phyloP scores from a whole-genome alignment of 1,140 invertebrate genomes.

The Drosophila lini region DNA sequence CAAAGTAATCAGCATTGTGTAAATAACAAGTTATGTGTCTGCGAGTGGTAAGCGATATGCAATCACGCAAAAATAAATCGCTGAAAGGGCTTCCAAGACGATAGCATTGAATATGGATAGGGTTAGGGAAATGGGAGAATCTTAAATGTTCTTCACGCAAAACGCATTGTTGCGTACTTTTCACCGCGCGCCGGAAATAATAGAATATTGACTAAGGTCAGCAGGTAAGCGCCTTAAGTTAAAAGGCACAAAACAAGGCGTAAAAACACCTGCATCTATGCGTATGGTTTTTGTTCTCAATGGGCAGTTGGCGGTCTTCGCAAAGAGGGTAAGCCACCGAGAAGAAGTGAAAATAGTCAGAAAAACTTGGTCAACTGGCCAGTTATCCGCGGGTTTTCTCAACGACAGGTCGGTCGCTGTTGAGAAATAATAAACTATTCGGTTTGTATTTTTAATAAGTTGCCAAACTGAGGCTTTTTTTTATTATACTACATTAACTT shows the following conservation, averaged over 20 bases:
- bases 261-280: conserved; percentile 27
- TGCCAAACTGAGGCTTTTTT: background rate
- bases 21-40: conserved; percentile 58
- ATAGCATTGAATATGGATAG: background rate
- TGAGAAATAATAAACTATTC: background rate
- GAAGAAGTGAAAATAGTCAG: conserved; percentile 47
- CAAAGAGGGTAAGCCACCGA: conserved; percentile 37
- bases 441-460: background rate
- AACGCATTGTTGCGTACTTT: conserved; percentile 15
- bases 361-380: conserved; percentile 18
- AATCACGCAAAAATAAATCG: conserved; percentile 35
- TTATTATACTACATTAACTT: background rate
- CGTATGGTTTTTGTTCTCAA: conserved; percentile 47
- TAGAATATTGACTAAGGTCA: conserved; percentile 38
- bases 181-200: conserved; percentile 10
- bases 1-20: conserved; percentile 66
- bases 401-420: conserved; percentile 32
- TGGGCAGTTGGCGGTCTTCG: conserved; percentile 61
- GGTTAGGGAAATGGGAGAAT: background rate
- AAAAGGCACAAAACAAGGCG: conserved; percentile 8
- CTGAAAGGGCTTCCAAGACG: conserved; percentile 9
- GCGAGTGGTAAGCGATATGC: conserved; percentile 52
- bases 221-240: conserved; percentile 41
- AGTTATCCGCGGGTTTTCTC: conserved; percentile 45
- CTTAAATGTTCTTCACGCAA: conserved; percentile 1